A percentile compares a stretch with the other conserved stretches of the same genome.
phyloP scores from a whole-genome alignment of 2,797 vertebrate genomes.

The Pampus argenteus region DNA sequence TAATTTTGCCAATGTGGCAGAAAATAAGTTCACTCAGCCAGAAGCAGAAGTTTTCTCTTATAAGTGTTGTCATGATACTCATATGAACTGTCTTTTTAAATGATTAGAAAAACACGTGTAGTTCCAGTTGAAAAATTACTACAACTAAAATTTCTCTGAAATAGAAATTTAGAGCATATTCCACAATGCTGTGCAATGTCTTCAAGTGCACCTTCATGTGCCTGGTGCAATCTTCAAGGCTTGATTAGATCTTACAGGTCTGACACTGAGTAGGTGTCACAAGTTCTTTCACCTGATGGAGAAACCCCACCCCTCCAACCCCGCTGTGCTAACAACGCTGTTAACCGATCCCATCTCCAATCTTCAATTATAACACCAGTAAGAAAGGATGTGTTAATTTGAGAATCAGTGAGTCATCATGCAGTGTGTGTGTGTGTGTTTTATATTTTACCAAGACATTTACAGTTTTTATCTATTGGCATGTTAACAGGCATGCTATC shows the following conservation, averaged over 20 bases:
- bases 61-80: not conserved
- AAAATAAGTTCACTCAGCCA: slow-evolving; percentile 6
- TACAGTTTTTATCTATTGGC: slow-evolving; percentile 1
- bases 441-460: not conserved
- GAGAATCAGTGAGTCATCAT: slow-evolving; percentile 47
- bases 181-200: slow-evolving; percentile 8
- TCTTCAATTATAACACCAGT: slow-evolving; percentile 47
- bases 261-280: slow-evolving; percentile 38
- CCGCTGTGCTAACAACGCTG: slow-evolving; percentile 53
- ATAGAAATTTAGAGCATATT: not conserved
- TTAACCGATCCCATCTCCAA: slow-evolving; percentile 57
- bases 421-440: not conserved
- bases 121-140: too few species aligned
- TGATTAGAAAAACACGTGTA: not conserved
- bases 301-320: slow-evolving; percentile 20
- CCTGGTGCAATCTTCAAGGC: slow-evolving; percentile 1
- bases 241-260: slow-evolving; percentile 6
- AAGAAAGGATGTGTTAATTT: slow-evolving; percentile 57
- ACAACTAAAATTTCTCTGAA: not conserved
- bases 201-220: not conserved
- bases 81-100: not conserved
- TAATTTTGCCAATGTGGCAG: slow-evolving; percentile 36
- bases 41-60: slow-evolving; percentile 4
- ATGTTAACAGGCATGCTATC: not conserved
- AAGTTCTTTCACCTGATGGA: slow-evolving; percentile 44